A percentile compares a stretch with the other conserved stretches of the same genome.
Conservation (phyloP, 2,113 vertebrate species). For the Periophthalmodon schlosseri region DNA sequence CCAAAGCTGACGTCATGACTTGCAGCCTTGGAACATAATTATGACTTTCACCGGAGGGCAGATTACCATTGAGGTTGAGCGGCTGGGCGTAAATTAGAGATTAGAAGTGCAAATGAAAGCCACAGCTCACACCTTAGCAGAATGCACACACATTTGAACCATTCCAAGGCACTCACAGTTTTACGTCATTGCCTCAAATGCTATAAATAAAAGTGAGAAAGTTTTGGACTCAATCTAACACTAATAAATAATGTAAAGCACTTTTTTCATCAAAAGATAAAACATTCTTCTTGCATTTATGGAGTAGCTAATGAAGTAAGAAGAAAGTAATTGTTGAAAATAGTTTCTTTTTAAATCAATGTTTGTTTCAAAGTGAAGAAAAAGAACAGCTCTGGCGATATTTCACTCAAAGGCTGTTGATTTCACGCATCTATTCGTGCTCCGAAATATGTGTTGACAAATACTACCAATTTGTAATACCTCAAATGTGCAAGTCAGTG, state of each 20-base stretch:
- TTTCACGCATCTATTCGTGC: not conserved
- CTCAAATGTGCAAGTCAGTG: conserved; percentile 13
- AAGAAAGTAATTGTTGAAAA: too few relatives aligned
- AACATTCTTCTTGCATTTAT: too few relatives aligned
- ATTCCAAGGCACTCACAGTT: too few relatives aligned
- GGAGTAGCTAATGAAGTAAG: too few relatives aligned
- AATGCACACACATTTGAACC: not conserved
- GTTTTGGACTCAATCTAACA: too few relatives aligned
- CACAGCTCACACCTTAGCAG: conserved; percentile 7
- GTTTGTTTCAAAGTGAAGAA: not conserved
- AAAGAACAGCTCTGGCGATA: not conserved
- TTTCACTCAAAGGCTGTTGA: not conserved
- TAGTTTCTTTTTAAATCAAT: too few relatives aligned
- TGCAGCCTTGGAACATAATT: conserved; percentile 54
- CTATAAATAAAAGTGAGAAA: too few relatives aligned
- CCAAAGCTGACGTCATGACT: conserved; percentile 35
- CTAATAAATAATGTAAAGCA: too few relatives aligned
- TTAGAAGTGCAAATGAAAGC: conserved; percentile 30
- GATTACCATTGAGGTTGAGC: conserved; percentile 47
- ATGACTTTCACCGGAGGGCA: conserved; percentile 54
- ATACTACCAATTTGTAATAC: not conserved
- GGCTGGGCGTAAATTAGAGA: conserved; percentile 20
- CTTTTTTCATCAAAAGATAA: too few relatives aligned
- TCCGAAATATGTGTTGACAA: conserved; percentile 2
- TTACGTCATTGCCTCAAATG: too few relatives aligned